Evolutionary conservation across 2,888 invertebrate species (phyloP), one percentile per base, ranked within the genome.

Genomic region (Cataglyphis altisquamis): DNA sequence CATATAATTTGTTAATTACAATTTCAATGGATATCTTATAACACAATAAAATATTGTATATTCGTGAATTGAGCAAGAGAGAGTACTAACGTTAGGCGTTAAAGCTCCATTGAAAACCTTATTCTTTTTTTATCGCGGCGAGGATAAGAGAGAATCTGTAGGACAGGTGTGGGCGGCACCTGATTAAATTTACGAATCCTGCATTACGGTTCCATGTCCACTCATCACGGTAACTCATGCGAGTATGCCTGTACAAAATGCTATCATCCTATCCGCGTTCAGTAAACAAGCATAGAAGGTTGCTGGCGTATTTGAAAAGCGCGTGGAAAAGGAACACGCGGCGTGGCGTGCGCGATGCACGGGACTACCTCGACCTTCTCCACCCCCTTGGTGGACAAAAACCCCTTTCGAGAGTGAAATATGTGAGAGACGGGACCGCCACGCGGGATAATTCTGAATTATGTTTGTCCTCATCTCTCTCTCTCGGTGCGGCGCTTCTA

Each of bases 401-500:
- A 89, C 92, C 91, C 92, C 89, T 91, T 91, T 89, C 89, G 83
- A 73, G 85, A 92, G 89, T 94, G 94, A 94, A 93, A 92, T 93
- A 94, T 93, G 93, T 91, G 92, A 91, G 78, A 80, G 91, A 92
- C 86, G 88, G 89, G 91, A 89, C 91, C 91, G 92, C 90, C 92
- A 91, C 90, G 90, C 90, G 88, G 93, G 93, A 93, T 94, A 94
- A 94, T 94, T 94, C 94, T 94, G 93, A 94, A 93, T 94, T 94
- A 94, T 94, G 94, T 92, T 91, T 92, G 92, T 92, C 91, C 94
- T 93, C 93, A 89, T 93, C 91, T 86, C 75, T 93, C 91, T 84
- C 75, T 89, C 86, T 36, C 83, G 64, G 57, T 81, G 48, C 86
- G 72, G 72, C 72, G 88, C 81, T 87, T 86, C 87, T 86, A 88